Conservation (phyloP, 2,888 invertebrate species). For the Subacronicta megacephala region DNA sequence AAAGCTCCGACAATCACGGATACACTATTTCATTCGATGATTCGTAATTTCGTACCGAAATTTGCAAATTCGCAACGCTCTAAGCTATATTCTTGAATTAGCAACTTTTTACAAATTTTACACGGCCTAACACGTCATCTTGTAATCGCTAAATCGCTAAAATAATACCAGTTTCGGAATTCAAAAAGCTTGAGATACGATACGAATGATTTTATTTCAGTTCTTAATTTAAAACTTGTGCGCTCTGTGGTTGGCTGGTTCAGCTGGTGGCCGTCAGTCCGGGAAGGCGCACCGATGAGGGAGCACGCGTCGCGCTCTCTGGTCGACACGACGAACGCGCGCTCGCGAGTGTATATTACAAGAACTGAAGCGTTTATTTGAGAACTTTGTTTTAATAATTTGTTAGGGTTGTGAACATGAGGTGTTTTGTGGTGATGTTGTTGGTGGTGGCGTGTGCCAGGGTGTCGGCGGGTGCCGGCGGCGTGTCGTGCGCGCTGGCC, state of each 20-base stretch:
- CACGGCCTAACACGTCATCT: slow-evolving; percentile 63
- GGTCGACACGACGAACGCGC: slow-evolving; percentile 68
- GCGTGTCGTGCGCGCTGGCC: slow-evolving; percentile 74
- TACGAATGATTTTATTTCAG: slow-evolving; percentile 76
- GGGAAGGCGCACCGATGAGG: slow-evolving; percentile 83
- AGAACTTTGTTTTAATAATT: slow-evolving; percentile 64
- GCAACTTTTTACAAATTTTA: slow-evolving; percentile 55
- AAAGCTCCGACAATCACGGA: slow-evolving; percentile 55
- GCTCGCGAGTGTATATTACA: slow-evolving; percentile 76
- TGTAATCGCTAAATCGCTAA: slow-evolving; percentile 65
- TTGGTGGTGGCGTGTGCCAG: slow-evolving; percentile 71
- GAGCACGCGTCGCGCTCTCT: slow-evolving; percentile 77
- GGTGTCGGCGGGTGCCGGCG: slow-evolving; percentile 68
- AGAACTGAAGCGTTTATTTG: slow-evolving; percentile 68
- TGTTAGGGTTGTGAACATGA: slow-evolving; percentile 81
- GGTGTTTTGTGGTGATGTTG: slow-evolving; percentile 80
- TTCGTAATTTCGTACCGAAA: slow-evolving; percentile 55
- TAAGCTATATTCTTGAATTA: slow-evolving; percentile 45
- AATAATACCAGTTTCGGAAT: slow-evolving; percentile 69
- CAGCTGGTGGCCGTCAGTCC: slow-evolving; percentile 71
- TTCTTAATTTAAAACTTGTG: slow-evolving; percentile 77
- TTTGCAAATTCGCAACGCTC: slow-evolving; percentile 49
- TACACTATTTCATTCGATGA: slow-evolving; percentile 44
- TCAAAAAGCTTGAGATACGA: slow-evolving; percentile 61
- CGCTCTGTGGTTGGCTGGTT: slow-evolving; percentile 61